Evolutionary conservation across 2,888 invertebrate genomes (phyloP).

Genomic region (Agriopis aurantiaria): DNA sequence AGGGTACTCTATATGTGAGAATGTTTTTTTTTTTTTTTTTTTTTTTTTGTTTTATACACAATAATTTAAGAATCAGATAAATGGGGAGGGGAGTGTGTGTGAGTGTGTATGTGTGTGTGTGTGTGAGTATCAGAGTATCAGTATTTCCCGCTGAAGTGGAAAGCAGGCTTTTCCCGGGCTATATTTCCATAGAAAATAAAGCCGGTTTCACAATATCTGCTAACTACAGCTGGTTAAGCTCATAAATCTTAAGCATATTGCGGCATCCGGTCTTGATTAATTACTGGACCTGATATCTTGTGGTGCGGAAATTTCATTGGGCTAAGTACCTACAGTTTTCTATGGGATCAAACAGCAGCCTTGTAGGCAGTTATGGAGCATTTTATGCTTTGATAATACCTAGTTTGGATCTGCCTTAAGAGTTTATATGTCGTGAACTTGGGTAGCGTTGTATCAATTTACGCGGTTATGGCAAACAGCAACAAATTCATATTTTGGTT

Average conservation of each 20-base stretch:
- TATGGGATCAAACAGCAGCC: slow-evolving; percentile 53
- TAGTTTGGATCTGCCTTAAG: too few relatives aligned
- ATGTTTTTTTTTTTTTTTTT: too few relatives aligned
- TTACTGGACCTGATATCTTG: slow-evolving; percentile 47
- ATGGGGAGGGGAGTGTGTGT: too few relatives aligned
- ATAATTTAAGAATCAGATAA: too few relatives aligned
- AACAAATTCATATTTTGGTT: too few relatives aligned
- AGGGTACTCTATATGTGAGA: too few relatives aligned
- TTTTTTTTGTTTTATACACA: too few relatives aligned
- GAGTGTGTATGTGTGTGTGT: too few relatives aligned
- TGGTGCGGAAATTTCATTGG: slow-evolving; percentile 52
- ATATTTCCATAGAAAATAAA: slow-evolving; percentile 26
- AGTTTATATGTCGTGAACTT: too few relatives aligned
- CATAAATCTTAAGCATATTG: slow-evolving; percentile 49
- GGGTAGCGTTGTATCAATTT: too few relatives aligned
- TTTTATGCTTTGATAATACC: background rate
- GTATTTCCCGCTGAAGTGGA: slow-evolving; percentile 1
- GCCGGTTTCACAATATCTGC: slow-evolving; percentile 30
- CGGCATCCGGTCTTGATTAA: slow-evolving; percentile 52
- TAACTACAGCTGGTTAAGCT: slow-evolving; percentile 35
- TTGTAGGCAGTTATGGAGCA: slow-evolving; percentile 32
- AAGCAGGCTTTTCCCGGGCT: background rate
- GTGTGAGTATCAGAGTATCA: too few relatives aligned
- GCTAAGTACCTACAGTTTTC: slow-evolving; percentile 56
- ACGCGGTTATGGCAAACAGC: too few relatives aligned